Evolutionary conservation across 1,140 invertebrate species (phyloP).

Genomic region (Macrobrachium rosenbergii): DNA sequence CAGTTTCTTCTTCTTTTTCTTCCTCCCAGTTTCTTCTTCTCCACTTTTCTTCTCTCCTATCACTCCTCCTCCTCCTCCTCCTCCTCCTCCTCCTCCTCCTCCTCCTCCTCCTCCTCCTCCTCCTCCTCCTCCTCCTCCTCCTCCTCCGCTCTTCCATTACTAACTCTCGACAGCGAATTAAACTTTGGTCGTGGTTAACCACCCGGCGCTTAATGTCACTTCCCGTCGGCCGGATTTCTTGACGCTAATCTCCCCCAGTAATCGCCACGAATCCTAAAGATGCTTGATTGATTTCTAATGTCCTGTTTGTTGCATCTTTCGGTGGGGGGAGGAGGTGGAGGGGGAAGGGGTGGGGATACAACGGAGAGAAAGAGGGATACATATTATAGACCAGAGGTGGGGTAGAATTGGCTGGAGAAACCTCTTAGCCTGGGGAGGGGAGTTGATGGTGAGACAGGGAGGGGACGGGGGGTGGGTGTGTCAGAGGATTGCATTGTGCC

Average conservation of each 20-base stretch:
- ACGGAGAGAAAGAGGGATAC: neutral
- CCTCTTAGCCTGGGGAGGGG: neutral
- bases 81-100: neutral
- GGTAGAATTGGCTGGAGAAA: neutral
- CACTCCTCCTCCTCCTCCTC: neutral
- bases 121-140: neutral
- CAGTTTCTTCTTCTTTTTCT: neutral
- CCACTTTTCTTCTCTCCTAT: neutral
- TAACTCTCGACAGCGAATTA: slow-evolving; percentile 14
- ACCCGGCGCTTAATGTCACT: slow-evolving; percentile 7
- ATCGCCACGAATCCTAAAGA: neutral
- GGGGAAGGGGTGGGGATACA: neutral
- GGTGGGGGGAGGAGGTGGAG: neutral
- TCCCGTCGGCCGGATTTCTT: neutral
- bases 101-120: neutral
- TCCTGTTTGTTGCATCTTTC: neutral
- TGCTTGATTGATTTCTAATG: slow-evolving; percentile 7
- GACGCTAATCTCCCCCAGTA: neutral
- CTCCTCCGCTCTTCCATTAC: neutral
- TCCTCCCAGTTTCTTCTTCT: neutral
- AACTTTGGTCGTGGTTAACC: slow-evolving; percentile 16
- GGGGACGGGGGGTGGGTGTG: too few relatives aligned
- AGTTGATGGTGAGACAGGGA: too few relatives aligned
- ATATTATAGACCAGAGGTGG: neutral
- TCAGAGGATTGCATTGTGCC: neutral